These are phyloP conservation scores for Acanthurus lineatus DNA, from an alignment of 2,797 vertebrate genomes.

Conservation along the genomic window DNA sequence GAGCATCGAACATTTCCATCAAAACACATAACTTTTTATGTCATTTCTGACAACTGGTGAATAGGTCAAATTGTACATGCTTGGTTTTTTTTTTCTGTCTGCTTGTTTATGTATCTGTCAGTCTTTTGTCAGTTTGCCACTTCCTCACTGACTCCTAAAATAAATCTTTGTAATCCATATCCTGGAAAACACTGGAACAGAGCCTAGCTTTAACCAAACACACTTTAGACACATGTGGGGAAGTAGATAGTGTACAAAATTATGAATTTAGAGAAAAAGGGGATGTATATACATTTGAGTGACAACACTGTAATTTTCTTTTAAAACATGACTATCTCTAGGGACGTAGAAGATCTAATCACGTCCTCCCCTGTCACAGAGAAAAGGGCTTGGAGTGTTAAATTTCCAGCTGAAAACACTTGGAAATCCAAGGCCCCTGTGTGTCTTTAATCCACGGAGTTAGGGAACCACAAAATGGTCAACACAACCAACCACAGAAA, in stretches of 20 bases:
- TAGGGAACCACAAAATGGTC: conserved; percentile 77
- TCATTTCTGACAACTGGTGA: conserved; percentile 10
- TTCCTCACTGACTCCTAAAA: conserved; percentile 45
- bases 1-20: conserved; percentile 9
- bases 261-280: conserved; percentile 39
- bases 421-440: conserved; percentile 69
- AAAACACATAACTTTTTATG: conserved; percentile 2
- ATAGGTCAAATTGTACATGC: conserved; percentile 16
- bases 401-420: conserved; percentile 71
- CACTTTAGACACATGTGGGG: conserved; percentile 33
- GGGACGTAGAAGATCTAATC: conserved; percentile 63
- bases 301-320: conserved; percentile 55
- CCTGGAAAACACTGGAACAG: conserved; percentile 40
- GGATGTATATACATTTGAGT: conserved; percentile 46
- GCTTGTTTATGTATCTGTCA: conserved; percentile 35
- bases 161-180: conserved; percentile 54
- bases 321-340: conserved; percentile 35
- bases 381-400: conserved; percentile 51
- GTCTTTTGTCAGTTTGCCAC: conserved; percentile 32
- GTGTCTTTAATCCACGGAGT: conserved; percentile 74
- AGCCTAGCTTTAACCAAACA: conserved; percentile 42
- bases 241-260: conserved; percentile 50
- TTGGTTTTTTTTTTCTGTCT: conserved; percentile 32
- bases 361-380: conserved; percentile 43
- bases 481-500: conserved; percentile 77